A percentile compares a stretch with the other conserved stretches of the same genome.
Evolutionary conservation across 1,140 invertebrate genomes (phyloP).

Genomic region (Parasteatoda tepidariorum): DNA sequence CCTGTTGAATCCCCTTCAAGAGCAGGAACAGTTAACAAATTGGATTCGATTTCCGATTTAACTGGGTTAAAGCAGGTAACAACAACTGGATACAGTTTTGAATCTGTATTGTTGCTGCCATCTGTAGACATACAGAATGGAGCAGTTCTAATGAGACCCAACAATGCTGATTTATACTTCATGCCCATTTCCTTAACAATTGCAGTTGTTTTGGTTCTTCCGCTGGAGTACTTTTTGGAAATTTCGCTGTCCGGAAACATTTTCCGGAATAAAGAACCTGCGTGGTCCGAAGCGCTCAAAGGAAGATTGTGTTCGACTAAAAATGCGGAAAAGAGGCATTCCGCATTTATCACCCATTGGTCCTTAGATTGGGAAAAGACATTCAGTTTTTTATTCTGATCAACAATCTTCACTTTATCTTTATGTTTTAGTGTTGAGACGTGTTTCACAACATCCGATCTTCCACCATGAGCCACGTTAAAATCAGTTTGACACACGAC

Average conservation of each 20-base stretch:
- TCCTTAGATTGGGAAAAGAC: neutral
- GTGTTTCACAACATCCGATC: neutral
- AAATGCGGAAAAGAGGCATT: neutral
- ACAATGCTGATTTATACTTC: neutral
- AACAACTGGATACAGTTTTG: constrained; percentile 3
- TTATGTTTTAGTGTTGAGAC: neutral
- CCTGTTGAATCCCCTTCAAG: neutral
- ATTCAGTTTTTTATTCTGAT: neutral
- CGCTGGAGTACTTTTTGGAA: constrained; percentile 1
- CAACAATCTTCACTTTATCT: neutral
- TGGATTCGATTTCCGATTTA: neutral
- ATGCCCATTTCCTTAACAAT: neutral
- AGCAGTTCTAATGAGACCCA: neutral
- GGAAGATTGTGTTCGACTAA: constrained; percentile 1
- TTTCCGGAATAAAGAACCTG: neutral
- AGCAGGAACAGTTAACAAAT: neutral
- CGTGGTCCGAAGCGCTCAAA: neutral
- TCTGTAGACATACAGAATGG: constrained; percentile 14
- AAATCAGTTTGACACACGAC: too few relatives aligned
- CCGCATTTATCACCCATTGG: neutral
- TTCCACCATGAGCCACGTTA: neutral
- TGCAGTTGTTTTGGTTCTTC: neutral
- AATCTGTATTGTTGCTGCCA: constrained; percentile 1
- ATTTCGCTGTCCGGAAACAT: constrained; percentile 11
- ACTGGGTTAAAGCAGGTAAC: neutral